Percentiles rank a stretch among this genome's conserved stretches.
Conservation (phyloP, 1,140 invertebrate genomes). For the Choristoneura fumiferana region DNA sequence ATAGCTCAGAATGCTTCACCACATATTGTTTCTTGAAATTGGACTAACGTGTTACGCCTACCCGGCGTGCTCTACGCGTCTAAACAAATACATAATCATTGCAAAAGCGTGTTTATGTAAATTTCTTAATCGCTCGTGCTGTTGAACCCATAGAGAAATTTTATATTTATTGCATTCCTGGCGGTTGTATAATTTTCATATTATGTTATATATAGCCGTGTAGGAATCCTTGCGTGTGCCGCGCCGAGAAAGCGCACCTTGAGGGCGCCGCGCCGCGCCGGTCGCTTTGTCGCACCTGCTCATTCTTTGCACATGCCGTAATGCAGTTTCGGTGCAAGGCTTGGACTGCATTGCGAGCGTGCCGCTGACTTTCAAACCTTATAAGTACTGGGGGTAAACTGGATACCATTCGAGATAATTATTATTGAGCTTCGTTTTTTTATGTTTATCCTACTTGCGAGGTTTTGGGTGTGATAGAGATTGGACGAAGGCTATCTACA, state of each 20-base stretch:
- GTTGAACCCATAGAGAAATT: conserved; percentile 40
- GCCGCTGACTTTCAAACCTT: conserved; percentile 24
- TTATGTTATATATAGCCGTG: conserved; percentile 29
- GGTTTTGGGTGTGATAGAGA: conserved; percentile 5
- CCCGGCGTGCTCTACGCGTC: conserved; percentile 22
- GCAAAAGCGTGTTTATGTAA: conserved; percentile 46
- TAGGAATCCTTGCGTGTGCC: conserved; percentile 48
- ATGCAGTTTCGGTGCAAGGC: conserved; percentile 45
- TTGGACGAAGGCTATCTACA: too few relatives aligned
- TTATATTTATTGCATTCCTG: conserved; percentile 40
- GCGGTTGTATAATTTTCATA: conserved; percentile 23
- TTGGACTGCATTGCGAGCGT: conserved; percentile 35
- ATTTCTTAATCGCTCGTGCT: conserved; percentile 34
- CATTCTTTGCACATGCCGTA: conserved; percentile 63
- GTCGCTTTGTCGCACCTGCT: conserved; percentile 52
- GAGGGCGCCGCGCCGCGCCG: conserved; percentile 35
- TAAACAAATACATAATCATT: conserved; percentile 32
- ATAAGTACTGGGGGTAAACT: conserved; percentile 20
- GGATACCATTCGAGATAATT: conserved; percentile 3
- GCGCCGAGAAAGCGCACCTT: conserved; percentile 62
- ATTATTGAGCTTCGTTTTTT: conserved; percentile 23
- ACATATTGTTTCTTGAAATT: not conserved
- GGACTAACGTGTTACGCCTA: conserved; percentile 17
- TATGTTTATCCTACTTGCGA: conserved; percentile 50
- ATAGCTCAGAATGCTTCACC: too few relatives aligned